phyloP scores from a whole-genome alignment of 2,888 invertebrate species.

The Philereme vetulata region DNA sequence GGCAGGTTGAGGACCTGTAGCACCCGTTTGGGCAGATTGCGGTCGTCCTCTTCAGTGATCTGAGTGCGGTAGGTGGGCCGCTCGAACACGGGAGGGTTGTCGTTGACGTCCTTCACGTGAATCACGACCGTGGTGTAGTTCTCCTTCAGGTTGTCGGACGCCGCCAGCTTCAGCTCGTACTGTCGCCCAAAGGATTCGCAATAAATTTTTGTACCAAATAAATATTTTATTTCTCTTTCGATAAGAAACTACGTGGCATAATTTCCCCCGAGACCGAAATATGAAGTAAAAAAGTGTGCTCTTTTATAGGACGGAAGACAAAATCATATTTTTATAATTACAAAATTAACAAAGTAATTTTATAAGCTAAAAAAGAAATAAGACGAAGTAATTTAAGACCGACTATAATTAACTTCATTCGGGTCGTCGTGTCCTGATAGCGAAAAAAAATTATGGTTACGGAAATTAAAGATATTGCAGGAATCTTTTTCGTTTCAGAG shows the following conservation, averaged over 20 bases:
- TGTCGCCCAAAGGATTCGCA: conserved; percentile 65
- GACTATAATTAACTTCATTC: conserved; percentile 58
- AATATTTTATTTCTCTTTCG: conserved; percentile 27
- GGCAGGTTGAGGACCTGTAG: conserved; percentile 91
- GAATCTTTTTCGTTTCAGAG: conserved; percentile 27
- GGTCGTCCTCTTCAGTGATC: conserved; percentile 97
- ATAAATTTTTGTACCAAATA: conserved; percentile 30
- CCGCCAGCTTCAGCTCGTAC: conserved; percentile 97
- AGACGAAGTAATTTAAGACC: conserved; percentile 50
- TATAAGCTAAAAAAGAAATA: conserved; percentile 52
- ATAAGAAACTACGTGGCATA: conserved; percentile 26
- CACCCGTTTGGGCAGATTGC: conserved; percentile 96
- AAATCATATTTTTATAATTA: conserved; percentile 54
- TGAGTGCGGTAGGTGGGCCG: conserved; percentile 97
- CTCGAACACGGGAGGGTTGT: conserved; percentile 98
- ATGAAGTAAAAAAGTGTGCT: conserved; percentile 22
- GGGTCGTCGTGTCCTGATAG: conserved; percentile 45
- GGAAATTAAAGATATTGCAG: conserved; percentile 35
- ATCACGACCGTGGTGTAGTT: conserved; percentile 98
- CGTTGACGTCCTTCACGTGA: conserved; percentile 98
- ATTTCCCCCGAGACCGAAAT: conserved; percentile 29
- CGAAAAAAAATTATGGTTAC: conserved; percentile 42
- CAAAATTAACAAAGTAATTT: conserved; percentile 58
- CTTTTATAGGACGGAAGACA: conserved; percentile 39
- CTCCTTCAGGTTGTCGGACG: conserved; percentile 98